Base-by-base conservation (phyloP, 2,888 invertebrate species). In the Brachylomia viminalis region DNA sequence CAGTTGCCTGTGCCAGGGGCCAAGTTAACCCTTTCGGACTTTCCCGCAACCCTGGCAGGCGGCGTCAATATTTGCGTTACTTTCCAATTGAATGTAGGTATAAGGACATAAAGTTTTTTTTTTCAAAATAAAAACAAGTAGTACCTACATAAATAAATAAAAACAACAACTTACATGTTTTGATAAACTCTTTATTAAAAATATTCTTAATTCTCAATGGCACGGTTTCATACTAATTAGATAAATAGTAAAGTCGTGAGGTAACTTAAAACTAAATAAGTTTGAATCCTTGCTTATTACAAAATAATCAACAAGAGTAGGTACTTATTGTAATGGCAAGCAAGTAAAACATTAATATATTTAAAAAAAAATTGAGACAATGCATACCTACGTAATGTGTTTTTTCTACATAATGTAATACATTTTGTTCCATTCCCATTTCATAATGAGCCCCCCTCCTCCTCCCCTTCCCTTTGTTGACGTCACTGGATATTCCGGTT, bases 221-320 rank as follows among this genome's bases (percentile, higher is more conserved):
- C 81, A 81, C 85, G 13, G 66, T 84, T 84, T 84, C 52, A 42
- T 62, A 74, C 27, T 66, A 61, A 42, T 30, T 66, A 79, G 17
- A 15, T 66, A 79, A 13, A 15, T 56, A 54, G n/a, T 65, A 77
- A 30, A 71, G 15, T 54, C 49, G n/a, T 49, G 68, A 68, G 59
- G 62, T 59, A 74, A 66, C 59, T 23, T 15, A 66, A 58, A 56
- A 83, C 13, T 56, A 47, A 11, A 58, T n/a, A 61, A 15, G 20
- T 59, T 27, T 33, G 8, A 47, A 30, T 62, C 17, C 30, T 54
- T 58, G 62, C 8, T 15, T 76, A 58, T 38, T 42, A 56, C 17
- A 49, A 47, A 42, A 49, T 47, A 45, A 27, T 27, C 2, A 52
- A 64, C 56, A 45, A 56, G 15, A 30, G 23, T n/a, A 17, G n/a